Conservation (phyloP, 64 coral and sea anemone species). For the Montipora sp. region DNA sequence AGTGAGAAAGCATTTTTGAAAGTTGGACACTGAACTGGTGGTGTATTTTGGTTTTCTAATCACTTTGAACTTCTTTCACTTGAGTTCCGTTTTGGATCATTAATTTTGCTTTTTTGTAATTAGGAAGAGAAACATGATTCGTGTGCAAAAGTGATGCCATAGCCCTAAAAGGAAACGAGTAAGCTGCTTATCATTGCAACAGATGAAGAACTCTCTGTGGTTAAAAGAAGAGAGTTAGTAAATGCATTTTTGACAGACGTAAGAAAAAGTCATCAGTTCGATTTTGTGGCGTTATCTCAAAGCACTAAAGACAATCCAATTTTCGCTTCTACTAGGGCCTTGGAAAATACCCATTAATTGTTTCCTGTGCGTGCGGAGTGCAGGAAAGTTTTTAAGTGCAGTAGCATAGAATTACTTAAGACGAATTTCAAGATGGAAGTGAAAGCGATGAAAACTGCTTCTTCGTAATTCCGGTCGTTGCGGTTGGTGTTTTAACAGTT, state of each 20-base stretch:
- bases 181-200: background rate
- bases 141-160: conserved; percentile 4
- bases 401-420: conserved; percentile 48
- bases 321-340: conserved; percentile 2
- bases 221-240: too few species aligned
- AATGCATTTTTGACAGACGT: background rate
- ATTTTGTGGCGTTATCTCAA: background rate
- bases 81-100: conserved; percentile 53
- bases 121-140: conserved; percentile 29
- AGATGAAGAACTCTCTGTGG: background rate
- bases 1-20: background rate
- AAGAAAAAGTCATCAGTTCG: background rate
- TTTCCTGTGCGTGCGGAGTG: conserved; percentile 33
- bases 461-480: conserved; percentile 45
- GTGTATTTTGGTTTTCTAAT: conserved; percentile 49
- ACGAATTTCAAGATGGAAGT: conserved; percentile 17
- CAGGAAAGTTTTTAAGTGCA: conserved; percentile 45
- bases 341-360: conserved; percentile 43
- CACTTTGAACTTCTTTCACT: conserved; percentile 22
- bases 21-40: background rate
- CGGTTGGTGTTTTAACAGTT: conserved; percentile 77
- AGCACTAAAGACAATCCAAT: conserved; percentile 3
- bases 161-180: background rate
- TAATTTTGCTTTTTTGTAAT: conserved; percentile 55
- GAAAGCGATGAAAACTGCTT: conserved; percentile 4